A percentile compares a stretch with the other conserved stretches of the same genome.
phyloP scores from a whole-genome alignment of 2,888 invertebrate species.

The Lasioglossum zephyrum region DNA sequence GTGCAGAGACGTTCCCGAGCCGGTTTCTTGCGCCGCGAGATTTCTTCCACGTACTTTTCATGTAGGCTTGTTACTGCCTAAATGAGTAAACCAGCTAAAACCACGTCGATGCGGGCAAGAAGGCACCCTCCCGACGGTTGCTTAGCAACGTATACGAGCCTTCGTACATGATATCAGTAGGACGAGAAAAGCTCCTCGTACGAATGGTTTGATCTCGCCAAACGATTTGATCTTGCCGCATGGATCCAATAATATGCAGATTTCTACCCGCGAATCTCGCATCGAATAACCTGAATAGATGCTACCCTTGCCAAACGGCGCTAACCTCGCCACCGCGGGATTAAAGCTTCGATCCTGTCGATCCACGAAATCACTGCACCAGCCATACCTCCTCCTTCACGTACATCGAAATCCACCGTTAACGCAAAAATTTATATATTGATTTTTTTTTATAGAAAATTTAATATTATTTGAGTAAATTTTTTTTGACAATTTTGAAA shows the following conservation, averaged over 20 bases:
- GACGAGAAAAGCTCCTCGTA: conserved; percentile 80
- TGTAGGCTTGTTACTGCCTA: conserved; percentile 73
- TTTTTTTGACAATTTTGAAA: too few relatives aligned
- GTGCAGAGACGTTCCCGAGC: neutral
- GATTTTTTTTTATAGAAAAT: too few relatives aligned
- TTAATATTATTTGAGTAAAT: too few relatives aligned
- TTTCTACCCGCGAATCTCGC: conserved; percentile 39
- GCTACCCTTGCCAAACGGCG: neutral
- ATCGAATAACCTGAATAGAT: neutral
- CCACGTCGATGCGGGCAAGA: conserved; percentile 78
- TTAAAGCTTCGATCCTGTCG: neutral
- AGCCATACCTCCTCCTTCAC: neutral
- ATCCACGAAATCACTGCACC: neutral
- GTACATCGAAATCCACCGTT: neutral
- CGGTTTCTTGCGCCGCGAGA: conserved; percentile 31
- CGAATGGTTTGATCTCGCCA: conserved; percentile 77
- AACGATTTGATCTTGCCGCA: conserved; percentile 72
- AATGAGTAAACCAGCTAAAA: conserved; percentile 81
- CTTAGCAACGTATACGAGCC: conserved; percentile 81
- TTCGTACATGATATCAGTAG: conserved; percentile 79
- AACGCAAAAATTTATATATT: too few relatives aligned
- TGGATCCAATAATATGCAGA: conserved; percentile 66
- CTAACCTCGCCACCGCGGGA: neutral
- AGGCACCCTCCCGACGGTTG: conserved; percentile 79
- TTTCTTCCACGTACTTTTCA: conserved; percentile 48